These are phyloP conservation scores for Itoplectis maculator DNA, from an alignment of 2,888 invertebrate species.

Conservation along the genomic window DNA sequence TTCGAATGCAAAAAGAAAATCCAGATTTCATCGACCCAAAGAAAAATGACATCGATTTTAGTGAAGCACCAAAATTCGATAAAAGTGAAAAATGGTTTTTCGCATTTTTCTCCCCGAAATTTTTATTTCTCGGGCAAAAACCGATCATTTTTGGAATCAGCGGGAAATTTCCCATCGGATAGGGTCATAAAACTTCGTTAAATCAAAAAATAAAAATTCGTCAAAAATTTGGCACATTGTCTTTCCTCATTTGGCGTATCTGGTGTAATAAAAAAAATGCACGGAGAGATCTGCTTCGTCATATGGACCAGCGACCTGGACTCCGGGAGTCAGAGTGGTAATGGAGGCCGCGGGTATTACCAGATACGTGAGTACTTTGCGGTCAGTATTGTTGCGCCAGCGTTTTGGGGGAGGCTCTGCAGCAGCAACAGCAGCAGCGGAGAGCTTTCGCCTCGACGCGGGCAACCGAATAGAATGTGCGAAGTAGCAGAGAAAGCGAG, in stretches of 20 bases:
- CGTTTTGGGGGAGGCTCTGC: background rate
- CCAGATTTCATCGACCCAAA: no score
- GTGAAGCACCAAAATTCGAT: no score
- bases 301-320: background rate
- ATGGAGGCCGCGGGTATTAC: conserved; percentile 1
- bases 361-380: conserved; percentile 24
- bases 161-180: no score
- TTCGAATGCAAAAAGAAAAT: no score
- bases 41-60: no score
- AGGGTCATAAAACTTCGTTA: no score
- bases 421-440: background rate
- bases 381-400: conserved; percentile 2
- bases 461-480: background rate
- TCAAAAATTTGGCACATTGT: background rate
- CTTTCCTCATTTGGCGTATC: background rate
- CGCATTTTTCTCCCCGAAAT: no score
- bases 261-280: background rate
- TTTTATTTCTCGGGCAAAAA: no score
- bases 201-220: no score
- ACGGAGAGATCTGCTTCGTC: background rate
- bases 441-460: conserved; percentile 16
- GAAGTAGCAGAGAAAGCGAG: conserved; percentile 15
- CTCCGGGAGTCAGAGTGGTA: conserved; percentile 1
- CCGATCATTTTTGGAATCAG: no score
- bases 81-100: no score